Evolutionary conservation across 2,797 vertebrate species (phyloP), one percentile per base, ranked within the genome.

Genomic region (Tympanoctomys barrerae): DNA sequence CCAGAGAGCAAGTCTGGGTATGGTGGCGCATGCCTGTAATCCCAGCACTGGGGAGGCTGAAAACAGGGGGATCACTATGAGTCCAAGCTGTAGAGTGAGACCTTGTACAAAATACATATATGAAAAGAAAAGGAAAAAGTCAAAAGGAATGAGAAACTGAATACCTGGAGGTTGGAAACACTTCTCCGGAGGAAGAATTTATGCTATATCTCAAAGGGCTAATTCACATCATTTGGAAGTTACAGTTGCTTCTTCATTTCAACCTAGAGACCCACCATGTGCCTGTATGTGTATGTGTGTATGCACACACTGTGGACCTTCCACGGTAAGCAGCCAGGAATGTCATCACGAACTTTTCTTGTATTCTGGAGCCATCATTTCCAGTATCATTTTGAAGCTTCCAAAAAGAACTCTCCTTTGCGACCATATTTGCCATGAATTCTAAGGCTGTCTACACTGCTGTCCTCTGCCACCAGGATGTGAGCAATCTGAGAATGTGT

Each of bases 351-450:
- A 90, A 5, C 80, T 64, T 62, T 97, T 96, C 94, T 96, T 93
- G n/a, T 92, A 95, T 90, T 85, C 95, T 88, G 96, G 61, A 96
- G 90, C 80, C 64, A 24, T 64, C 77, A 84, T 70, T 91, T 75
- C 19, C 75, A 64, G 68, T 52, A 77, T 75, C 18, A 91, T 52
- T 70, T 94, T 73, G 61, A 18, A 95, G 39, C 90, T 85, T 88
- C 93, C 62, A 26, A 70, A 87, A 79, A 83, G 52, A 94, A 28
- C 22, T 94, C 83, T 70, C 68, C 70, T 94, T 77, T 71, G 82
- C 89, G 90, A 12, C 33, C 89, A 42, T 12, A 82, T 75, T 89
- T 70, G 70, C 52, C 39, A 64, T 80, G 87, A 85, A 91, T 42
- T 42, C 49, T 82, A 87, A 87, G 39, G 39, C 66, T 90, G 10